Percentiles rank a stretch among this genome's conserved stretches.
These are phyloP conservation scores for Oligia strigilis DNA, from an alignment of 2,888 invertebrate genomes.

Conservation along the genomic window DNA sequence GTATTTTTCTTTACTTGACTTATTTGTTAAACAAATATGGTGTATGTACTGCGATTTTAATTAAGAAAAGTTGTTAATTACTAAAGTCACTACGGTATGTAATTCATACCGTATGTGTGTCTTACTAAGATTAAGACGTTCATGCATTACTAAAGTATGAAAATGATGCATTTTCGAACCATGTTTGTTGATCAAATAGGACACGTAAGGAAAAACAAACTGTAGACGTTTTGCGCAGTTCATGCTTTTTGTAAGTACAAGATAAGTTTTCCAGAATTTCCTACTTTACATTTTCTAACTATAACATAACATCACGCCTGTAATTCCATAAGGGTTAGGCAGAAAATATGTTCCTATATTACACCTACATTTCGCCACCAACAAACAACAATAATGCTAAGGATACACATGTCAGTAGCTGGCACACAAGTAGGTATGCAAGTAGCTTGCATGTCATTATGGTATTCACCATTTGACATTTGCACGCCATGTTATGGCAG, in stretches of 20 bases:
- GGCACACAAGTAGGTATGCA: no score
- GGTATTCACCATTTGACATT: no score
- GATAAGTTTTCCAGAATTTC: neutral
- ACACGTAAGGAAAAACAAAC: neutral
- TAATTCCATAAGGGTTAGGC: neutral
- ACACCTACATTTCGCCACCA: neutral
- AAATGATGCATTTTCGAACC: neutral
- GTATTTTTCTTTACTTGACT: neutral
- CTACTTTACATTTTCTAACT: neutral
- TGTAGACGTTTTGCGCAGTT: constrained; percentile 42
- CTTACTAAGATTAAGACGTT: neutral
- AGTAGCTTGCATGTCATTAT: no score
- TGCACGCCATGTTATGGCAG: no score
- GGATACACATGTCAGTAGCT: no score
- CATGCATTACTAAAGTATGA: neutral
- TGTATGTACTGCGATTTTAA: neutral
- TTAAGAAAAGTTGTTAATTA: neutral
- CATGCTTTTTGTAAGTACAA: constrained; percentile 30
- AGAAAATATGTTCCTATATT: neutral
- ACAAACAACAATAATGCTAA: neutral
- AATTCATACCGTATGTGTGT: neutral
- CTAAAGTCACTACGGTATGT: neutral
- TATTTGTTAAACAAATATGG: neutral
- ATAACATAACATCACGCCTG: neutral
- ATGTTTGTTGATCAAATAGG: neutral